Base-by-base conservation (phyloP, 2,888 invertebrate species). In the Mechanitis messenoides region DNA sequence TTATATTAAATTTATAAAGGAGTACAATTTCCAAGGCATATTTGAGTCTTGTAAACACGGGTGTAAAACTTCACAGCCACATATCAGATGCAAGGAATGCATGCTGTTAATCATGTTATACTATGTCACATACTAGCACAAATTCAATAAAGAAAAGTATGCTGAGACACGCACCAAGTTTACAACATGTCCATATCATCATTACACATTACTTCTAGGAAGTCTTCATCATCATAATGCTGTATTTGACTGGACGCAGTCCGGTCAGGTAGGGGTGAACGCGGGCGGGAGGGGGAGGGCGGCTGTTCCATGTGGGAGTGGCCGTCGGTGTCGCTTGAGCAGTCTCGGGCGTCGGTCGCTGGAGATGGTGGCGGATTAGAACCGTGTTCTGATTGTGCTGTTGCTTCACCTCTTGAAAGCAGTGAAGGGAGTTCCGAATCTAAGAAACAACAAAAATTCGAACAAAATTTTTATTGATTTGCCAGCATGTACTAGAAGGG, bases 341-440 rank as follows among this genome's bases (percentile, higher is more conserved):
- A 90, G 53, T 92, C 93, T 63, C 92, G 92, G 20, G 93, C 92
- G 79, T 94, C 94, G 0, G 94, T 95, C 45, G 93, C 95, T 0
- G 95, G 95, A 35, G 95, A 95, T 4, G 95, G 95, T 11, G 95
- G 95, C 55, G 95, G 95, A 85, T 95, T 95, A 2, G 92, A 92
- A 58, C 91, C 89, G 70, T 91, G 91, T 74, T 91, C 91, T 33
- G 92, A 92, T 61, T 91, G 90, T 35, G 79, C 84, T 0, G 84
- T 78, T 46, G 92, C 84, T 75, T 94, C 94, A 28, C 93, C 92
- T 63, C 93, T 89, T 0, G 92, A 93, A 42, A 93, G 74, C 4
- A 94, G 75, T 12, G 93, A 92, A 0, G 94, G 93, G 61, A 94
- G 78, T 72, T 92, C 92, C 12, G 92, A 91, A 75, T 93, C 92